Evolutionary conservation across 1,140 invertebrate species (phyloP), one percentile per base, ranked within the genome.

Genomic region (Camponotus vicinus): DNA sequence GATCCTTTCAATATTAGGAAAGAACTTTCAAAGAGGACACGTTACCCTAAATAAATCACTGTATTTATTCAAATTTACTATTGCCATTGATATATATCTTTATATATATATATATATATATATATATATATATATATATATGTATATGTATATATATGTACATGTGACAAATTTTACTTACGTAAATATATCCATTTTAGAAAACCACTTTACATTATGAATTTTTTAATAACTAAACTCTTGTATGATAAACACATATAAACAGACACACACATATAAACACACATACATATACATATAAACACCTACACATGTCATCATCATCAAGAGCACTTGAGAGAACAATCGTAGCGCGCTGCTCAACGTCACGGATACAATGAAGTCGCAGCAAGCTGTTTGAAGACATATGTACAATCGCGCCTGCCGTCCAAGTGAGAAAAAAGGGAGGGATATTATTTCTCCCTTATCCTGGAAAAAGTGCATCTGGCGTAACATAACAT

Each of bases 131-230:
- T 21, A 21, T 21, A 21, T 21, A 21, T 21, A 21, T 21, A 21
- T 21, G 0, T 21, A 21, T 21, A 21, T 21, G 0, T 21, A 21
- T 21, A 21, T 57, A 32, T 40, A 34, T 13, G 6, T 13, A 57
- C 6, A 40, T 7, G 7, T 59, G 40, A 76, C 27, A 76, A 40
- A 59, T 61, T 76, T 61, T 8, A 61, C n/a, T 76, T 37, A 76
- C n/a, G 1, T 40, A 75, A 15, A 63, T 27, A 7, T 27, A 18
- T 61, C 21, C 6, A n/a, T 18, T 73, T 5, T 9, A 42, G 18
- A 27, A 77, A 27, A 77, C 7, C 6, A 21, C 8, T 45, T 63
- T 77, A 6, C 34, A 75, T 2, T 6, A 52, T 52, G 1, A 52
- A 21, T 37, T 13, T 57, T 61, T 75, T 76, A 6, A 61, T 32